Evolutionary conservation across 2,797 vertebrate species (phyloP).

Genomic region (Sebastes paucispinis): DNA sequence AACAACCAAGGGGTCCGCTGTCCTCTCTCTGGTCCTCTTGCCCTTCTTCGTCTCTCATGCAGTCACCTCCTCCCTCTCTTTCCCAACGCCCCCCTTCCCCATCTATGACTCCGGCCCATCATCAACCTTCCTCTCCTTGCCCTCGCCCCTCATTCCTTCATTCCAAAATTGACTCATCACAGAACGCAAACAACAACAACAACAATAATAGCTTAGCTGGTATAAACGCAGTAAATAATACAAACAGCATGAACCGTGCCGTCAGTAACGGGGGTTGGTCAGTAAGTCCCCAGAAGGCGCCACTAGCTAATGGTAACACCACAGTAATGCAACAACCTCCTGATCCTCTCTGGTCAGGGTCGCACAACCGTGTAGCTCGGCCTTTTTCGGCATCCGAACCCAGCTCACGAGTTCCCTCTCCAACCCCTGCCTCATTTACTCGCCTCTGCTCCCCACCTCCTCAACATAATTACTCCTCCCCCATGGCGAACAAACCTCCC

Average conservation of each 20-base stretch:
- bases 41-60: conserved; percentile 25
- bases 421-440: conserved; percentile 55
- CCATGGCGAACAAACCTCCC: conserved; percentile 76
- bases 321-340: conserved; percentile 15
- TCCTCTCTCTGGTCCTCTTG: conserved; percentile 50
- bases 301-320: not conserved
- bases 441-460: conserved; percentile 74
- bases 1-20: conserved; percentile 29
- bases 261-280: conserved; percentile 33
- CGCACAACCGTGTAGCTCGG: conserved; percentile 79
- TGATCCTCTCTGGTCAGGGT: conserved; percentile 56
- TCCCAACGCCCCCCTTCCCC: conserved; percentile 37
- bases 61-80: conserved; percentile 9
- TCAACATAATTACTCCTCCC: conserved; percentile 59
- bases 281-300: conserved; percentile 38
- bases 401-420: conserved; percentile 79
- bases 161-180: conserved; percentile 27
- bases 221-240: not conserved
- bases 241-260: not conserved
- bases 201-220: conserved; percentile 18
- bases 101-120: conserved; percentile 26
- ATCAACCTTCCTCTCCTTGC: conserved; percentile 20
- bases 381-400: conserved; percentile 85
- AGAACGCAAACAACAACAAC: conserved; percentile 67
- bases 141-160: conserved; percentile 44